Evolutionary conservation across 2,888 invertebrate genomes (phyloP), one percentile per base, ranked within the genome.

Genomic region (Machimus atricapillus): DNA sequence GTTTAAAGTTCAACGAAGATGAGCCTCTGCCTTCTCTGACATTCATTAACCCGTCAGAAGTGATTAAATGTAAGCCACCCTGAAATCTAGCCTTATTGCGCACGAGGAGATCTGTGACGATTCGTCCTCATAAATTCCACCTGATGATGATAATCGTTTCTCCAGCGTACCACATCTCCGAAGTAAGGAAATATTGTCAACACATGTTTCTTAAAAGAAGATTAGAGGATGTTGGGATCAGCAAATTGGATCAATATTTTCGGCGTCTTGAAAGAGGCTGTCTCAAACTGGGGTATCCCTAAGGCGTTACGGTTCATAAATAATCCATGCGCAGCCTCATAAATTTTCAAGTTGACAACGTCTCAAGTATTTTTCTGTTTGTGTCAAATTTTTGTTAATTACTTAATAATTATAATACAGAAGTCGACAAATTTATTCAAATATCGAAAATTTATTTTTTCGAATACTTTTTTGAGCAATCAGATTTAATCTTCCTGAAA

Each of bases 191-290:
- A 83, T 83, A 83, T 83, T 73, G 83, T 83, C 73, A 83, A 83
- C 83, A 83, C 73, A 43, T 83, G 83, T 83, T 83, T 58, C 19
- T 66, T 52, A 52, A 40, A 66, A 58, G 66, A 34, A 40, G 83
- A 83, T 83, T 73, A 83, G 83, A 83, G 83, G 83, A 83, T 83
- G 52, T 73, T 73, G 83, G 73, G 66, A 58, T 83, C 83, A 83
- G 73, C 83, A 83, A 83, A 83, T 83, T 83, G 73, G 83, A 83
- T 83, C 83, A 83, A 83, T 83, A 83, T 58, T 83, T 66, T 83
- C 83, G 58, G 83, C 40, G n/a, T 58, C 83, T 83, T 83, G 19
- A 83, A 83, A 83, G 83, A 43, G 43, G 40, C 66, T 73, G 23
- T 34, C 31, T 27, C 66, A 3, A n/a, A 23, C 34, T 37, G 37